Evolutionary conservation across 2,888 invertebrate genomes (phyloP).

Genomic region (Drosophila anceps): DNA sequence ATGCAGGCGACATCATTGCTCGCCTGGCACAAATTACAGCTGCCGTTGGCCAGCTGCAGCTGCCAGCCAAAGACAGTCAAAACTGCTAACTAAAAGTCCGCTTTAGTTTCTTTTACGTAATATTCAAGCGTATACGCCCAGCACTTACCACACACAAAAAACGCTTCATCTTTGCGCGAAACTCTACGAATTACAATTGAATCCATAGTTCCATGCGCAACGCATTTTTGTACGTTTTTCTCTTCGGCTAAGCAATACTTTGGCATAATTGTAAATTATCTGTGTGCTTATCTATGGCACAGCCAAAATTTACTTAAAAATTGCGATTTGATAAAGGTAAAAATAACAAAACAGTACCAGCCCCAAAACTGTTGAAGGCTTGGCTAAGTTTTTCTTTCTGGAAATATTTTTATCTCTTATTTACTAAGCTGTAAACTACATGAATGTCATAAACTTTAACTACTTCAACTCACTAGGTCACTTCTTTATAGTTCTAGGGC

Average conservation of each 20-base stretch:
- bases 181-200: constrained; percentile 18
- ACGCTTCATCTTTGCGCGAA: constrained; percentile 29
- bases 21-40: constrained; percentile 76
- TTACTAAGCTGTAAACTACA: not conserved
- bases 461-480: not conserved
- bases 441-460: not conserved
- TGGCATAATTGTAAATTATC: constrained; percentile 32
- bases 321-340: constrained; percentile 31
- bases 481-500: no score
- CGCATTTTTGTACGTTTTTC: constrained; percentile 23
- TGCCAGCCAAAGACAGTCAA: constrained; percentile 24
- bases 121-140: not conserved
- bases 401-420: not conserved
- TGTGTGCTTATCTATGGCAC: constrained; percentile 27
- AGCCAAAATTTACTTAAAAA: constrained; percentile 11
- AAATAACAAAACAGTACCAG: not conserved
- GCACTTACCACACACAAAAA: constrained; percentile 19
- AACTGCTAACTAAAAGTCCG: constrained; percentile 17
- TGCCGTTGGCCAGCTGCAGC: constrained; percentile 28
- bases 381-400: not conserved
- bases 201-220: not conserved
- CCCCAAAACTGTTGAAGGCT: not conserved
- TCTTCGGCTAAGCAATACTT: constrained; percentile 16
- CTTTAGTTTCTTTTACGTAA: not conserved
- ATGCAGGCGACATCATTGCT: constrained; percentile 79